Evolutionary conservation across 1,140 invertebrate species (phyloP).

Genomic region (Radopholus similis): DNA sequence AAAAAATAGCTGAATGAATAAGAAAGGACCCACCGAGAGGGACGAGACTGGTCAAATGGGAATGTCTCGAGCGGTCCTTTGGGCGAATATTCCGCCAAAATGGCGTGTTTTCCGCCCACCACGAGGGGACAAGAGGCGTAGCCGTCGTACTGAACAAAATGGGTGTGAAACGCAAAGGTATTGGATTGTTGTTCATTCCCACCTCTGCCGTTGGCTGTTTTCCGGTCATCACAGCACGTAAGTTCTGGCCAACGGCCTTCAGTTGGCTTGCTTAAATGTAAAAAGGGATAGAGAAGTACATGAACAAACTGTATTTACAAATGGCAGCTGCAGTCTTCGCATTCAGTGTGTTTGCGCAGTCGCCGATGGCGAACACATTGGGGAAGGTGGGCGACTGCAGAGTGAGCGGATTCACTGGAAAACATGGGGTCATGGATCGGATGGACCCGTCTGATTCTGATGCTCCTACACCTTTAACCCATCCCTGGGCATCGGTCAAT

Average conservation of each 20-base stretch:
- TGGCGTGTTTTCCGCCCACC: conserved; percentile 73
- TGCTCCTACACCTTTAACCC: conserved; percentile 49
- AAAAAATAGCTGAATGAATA: conserved; percentile 36
- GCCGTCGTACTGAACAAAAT: conserved; percentile 74
- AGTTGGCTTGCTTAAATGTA: conserved; percentile 79
- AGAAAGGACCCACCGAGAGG: conserved; percentile 65
- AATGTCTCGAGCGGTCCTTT: conserved; percentile 84
- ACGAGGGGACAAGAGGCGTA: conserved; percentile 94
- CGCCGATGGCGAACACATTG: conserved; percentile 90
- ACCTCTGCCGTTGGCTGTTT: conserved; percentile 15
- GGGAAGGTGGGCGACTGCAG: conserved; percentile 74
- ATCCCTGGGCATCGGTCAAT: conserved; percentile 48
- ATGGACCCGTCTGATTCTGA: no score
- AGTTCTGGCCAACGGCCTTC: conserved; percentile 73
- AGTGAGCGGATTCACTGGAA: conserved; percentile 63
- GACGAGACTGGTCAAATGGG: conserved; percentile 81
- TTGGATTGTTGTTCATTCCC: no score
- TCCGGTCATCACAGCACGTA: conserved; percentile 63
- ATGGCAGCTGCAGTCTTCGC: conserved; percentile 92
- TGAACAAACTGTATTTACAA: no score
- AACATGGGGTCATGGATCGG: no score
- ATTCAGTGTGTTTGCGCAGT: conserved; percentile 83
- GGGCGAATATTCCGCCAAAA: conserved; percentile 92
- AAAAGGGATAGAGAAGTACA: no score
- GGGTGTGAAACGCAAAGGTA: background rate